Evolutionary conservation across 2,797 vertebrate genomes (phyloP).

Genomic region (Acomys russatus): DNA sequence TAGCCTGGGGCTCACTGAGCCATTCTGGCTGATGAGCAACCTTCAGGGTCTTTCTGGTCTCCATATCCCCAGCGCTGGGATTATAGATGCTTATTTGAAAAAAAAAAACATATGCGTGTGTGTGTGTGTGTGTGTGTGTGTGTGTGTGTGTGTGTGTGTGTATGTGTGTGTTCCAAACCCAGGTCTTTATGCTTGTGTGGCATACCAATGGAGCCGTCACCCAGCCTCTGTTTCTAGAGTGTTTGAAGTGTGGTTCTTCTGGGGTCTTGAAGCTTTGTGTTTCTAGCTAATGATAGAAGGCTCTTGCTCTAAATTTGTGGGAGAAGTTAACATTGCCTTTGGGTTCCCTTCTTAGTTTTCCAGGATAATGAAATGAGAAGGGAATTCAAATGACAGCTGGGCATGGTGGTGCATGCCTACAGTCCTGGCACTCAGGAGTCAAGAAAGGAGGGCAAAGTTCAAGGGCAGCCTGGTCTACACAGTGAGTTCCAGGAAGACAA

Average conservation of each 20-base stretch:
- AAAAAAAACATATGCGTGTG: no score
- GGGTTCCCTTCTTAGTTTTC: neutral
- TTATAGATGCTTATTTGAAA: neutral
- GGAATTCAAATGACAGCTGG: conserved; percentile 31
- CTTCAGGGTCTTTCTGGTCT: neutral
- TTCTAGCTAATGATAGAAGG: neutral
- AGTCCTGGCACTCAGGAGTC: neutral
- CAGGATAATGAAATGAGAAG: conserved; percentile 32
- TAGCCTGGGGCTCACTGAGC: neutral
- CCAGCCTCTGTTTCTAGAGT: neutral
- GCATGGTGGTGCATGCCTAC: neutral
- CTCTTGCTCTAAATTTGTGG: neutral
- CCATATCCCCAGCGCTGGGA: no score
- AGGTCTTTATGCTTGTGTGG: neutral
- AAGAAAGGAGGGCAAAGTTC: neutral
- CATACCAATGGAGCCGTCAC: neutral
- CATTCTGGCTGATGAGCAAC: neutral
- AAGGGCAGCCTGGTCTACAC: neutral
- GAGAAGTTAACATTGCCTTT: neutral
- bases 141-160: no score
- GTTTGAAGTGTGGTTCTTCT: neutral
- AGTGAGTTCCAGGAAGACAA: neutral
- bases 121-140: no score
- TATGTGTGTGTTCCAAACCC: neutral
- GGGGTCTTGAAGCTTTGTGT: neutral